Conservation (phyloP, 2,113 vertebrate species). For the Bujurquina vittata region DNA sequence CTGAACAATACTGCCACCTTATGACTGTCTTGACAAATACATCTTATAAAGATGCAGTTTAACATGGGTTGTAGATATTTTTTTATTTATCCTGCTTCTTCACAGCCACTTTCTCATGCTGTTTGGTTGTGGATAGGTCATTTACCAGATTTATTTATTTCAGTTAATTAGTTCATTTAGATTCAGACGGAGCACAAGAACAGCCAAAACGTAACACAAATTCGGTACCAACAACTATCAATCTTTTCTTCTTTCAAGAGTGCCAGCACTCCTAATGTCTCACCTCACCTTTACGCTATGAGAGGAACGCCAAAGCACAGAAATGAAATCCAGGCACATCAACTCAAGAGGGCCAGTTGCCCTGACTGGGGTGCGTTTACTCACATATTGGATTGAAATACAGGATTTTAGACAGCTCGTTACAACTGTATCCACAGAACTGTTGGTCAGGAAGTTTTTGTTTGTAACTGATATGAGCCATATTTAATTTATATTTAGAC, state of each 20-base stretch:
- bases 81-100: neutral
- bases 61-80: neutral
- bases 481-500: neutral
- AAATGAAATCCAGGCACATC: neutral
- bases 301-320: neutral
- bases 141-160: neutral
- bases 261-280: neutral
- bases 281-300: neutral
- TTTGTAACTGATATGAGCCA: neutral
- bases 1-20: constrained; percentile 40
- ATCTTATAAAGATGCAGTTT: neutral
- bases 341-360: neutral
- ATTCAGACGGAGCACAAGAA: neutral
- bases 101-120: neutral
- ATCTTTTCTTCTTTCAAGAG: neutral
- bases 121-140: neutral
- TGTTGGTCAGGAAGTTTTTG: neutral
- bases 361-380: neutral
- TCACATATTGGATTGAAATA: neutral
- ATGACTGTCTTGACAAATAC: constrained; percentile 33
- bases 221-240: neutral
- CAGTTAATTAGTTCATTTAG: neutral
- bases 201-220: neutral
- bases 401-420: neutral
- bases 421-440: neutral